phyloP scores from a whole-genome alignment of 2,113 vertebrate species.

The Echinops telfairi region DNA sequence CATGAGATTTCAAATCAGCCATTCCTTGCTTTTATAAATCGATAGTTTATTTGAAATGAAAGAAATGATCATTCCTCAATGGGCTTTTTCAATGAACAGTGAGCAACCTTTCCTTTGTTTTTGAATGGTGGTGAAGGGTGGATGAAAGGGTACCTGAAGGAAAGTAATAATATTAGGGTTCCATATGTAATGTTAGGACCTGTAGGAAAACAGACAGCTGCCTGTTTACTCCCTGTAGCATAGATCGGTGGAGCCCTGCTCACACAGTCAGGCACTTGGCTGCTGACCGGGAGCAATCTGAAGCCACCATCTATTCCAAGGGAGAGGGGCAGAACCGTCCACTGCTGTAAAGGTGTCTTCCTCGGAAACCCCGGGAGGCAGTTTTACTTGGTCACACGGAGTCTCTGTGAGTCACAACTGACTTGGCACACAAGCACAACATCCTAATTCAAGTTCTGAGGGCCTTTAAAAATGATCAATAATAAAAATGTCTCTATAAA shows the following conservation, averaged over 20 bases:
- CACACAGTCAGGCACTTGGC: not conserved
- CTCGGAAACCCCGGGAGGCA: not conserved
- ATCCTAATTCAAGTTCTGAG: not conserved
- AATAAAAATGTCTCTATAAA: not conserved
- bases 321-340: not conserved
- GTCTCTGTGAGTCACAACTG: not conserved
- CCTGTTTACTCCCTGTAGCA: not conserved
- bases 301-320: not conserved
- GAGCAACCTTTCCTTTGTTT: not conserved
- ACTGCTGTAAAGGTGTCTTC: not conserved
- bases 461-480: not conserved
- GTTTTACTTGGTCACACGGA: not conserved
- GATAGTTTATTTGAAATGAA: not conserved
- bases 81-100: not conserved
- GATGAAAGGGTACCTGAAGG: not conserved
- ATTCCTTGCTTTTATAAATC: constrained; percentile 2
- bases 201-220: not conserved
- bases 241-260: not conserved
- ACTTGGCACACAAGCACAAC: not conserved
- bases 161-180: not conserved
- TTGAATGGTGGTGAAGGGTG: not conserved
- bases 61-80: not conserved
- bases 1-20: not conserved
- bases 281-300: not conserved
- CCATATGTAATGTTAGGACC: not conserved